phyloP scores from a whole-genome alignment of 2,113 vertebrate species.

The Chroicocephalus ridibundus region DNA sequence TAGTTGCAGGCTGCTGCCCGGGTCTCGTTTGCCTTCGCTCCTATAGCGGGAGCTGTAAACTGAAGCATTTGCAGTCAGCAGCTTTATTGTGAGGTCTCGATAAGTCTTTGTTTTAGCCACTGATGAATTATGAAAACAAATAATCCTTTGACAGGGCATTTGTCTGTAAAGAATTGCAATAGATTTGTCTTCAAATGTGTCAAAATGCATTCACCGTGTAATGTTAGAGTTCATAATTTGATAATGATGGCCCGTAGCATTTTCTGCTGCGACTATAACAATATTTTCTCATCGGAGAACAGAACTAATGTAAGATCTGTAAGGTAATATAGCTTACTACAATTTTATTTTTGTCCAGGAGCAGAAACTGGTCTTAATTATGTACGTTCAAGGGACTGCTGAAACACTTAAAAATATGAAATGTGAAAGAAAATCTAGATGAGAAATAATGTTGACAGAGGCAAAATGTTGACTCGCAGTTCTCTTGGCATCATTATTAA shows the following conservation, averaged over 20 bases:
- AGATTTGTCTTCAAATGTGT: neutral
- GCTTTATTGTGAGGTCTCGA: neutral
- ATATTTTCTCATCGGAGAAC: neutral
- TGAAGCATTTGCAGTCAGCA: neutral
- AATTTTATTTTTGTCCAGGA: neutral
- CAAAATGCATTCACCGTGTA: neutral
- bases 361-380: neutral
- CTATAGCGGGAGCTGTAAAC: neutral
- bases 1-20: neutral
- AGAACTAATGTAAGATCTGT: neutral
- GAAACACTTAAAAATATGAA: neutral
- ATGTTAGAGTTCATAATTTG: neutral
- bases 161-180: neutral
- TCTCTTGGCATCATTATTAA: neutral
- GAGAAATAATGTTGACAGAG: neutral
- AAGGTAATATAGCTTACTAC: neutral
- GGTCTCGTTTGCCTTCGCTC: neutral
- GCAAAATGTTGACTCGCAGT: accelerated
- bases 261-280: neutral
- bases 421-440: neutral
- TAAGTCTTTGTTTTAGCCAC: neutral
- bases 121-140: neutral
- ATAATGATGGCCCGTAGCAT: neutral
- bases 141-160: neutral
- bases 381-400: neutral